Evolutionary conservation across 2,797 vertebrate species (phyloP).

Genomic region (Botia kubotai): DNA sequence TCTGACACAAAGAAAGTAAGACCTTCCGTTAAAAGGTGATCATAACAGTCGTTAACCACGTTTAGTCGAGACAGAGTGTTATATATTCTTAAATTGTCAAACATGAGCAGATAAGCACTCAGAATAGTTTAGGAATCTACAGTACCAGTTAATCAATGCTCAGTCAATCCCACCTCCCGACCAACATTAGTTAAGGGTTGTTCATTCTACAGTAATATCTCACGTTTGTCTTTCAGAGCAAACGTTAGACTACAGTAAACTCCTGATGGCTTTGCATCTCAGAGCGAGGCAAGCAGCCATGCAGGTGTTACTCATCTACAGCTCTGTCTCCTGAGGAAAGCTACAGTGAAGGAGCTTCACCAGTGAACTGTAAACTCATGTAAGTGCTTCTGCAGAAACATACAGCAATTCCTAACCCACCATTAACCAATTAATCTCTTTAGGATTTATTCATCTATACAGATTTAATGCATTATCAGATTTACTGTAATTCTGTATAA

Average conservation of each 20-base stretch:
- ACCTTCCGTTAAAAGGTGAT: neutral
- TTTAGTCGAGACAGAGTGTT: neutral
- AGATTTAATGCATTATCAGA: too few relatives aligned
- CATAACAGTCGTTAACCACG: neutral
- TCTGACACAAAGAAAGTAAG: too few relatives aligned
- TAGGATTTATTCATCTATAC: too few relatives aligned
- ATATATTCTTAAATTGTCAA: neutral
- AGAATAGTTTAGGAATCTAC: conserved; percentile 1
- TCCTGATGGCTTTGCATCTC: conserved; percentile 58
- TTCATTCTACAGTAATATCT: conserved; percentile 69
- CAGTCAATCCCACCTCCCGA: conserved; percentile 8
- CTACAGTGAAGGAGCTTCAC: neutral
- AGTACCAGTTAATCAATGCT: neutral
- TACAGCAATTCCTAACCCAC: conserved; percentile 4
- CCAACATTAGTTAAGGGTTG: conserved; percentile 75
- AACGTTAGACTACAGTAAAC: conserved; percentile 84
- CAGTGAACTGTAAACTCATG: conserved; percentile 21
- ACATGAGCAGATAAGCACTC: neutral
- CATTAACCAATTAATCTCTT: neutral
- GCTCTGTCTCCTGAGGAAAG: conserved; percentile 51
- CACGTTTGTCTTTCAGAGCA: conserved; percentile 80
- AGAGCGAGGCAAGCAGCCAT: conserved; percentile 46
- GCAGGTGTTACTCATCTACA: conserved; percentile 49
- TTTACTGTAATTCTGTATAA: neutral
- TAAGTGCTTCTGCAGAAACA: neutral